These are phyloP conservation scores for Crypturellus tataupa DNA, from an alignment of 2,797 vertebrate genomes.

Conservation along the genomic window DNA sequence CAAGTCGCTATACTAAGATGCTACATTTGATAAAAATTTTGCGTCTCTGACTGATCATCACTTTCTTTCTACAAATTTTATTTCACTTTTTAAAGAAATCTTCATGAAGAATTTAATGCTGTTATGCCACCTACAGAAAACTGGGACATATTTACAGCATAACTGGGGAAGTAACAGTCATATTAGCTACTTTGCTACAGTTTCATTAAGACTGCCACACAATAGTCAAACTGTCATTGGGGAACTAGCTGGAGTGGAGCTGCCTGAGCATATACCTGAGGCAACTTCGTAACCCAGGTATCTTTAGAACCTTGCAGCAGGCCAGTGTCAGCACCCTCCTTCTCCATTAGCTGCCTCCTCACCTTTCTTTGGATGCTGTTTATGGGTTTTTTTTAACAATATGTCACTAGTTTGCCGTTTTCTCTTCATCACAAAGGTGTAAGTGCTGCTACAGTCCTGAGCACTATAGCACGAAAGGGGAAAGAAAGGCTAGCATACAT, in stretches of 20 bases:
- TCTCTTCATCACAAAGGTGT: background rate
- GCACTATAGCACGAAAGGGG: background rate
- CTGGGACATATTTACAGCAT: background rate
- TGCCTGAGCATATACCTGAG: accelerated
- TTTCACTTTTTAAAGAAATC: background rate
- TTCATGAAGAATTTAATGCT: background rate
- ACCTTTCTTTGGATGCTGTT: background rate
- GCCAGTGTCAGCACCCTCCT: background rate
- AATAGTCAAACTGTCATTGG: accelerated
- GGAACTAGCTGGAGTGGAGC: accelerated
- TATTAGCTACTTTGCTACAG: background rate
- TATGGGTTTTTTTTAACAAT: background rate
- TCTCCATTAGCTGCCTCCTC: background rate
- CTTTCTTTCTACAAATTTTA: background rate
- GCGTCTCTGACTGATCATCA: background rate
- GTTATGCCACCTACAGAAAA: background rate
- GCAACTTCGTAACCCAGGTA: background rate
- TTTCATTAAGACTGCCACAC: background rate
- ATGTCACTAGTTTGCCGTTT: background rate
- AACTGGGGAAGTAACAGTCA: accelerated
- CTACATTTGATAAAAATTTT: background rate
- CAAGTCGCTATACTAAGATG: background rate
- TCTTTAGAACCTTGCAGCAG: background rate
- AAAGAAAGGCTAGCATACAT: background rate
- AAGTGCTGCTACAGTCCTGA: background rate